These are phyloP conservation scores for Astreopora myriophthalma DNA, from an alignment of 64 coral and sea anemone genomes.

Conservation along the genomic window DNA sequence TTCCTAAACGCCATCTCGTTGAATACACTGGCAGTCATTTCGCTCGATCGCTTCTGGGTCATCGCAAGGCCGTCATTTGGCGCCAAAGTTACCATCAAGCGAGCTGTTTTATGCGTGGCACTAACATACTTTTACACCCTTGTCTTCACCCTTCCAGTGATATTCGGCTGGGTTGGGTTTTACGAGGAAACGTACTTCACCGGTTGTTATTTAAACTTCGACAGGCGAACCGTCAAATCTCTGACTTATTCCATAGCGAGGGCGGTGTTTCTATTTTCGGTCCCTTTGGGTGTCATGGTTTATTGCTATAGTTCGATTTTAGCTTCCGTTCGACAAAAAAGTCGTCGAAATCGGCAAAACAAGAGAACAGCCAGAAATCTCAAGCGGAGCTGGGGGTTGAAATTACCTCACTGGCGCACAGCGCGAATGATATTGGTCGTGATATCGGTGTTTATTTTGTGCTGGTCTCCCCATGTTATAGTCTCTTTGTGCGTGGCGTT, in stretches of 20 bases:
- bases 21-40: slow-evolving; percentile 79
- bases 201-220: slow-evolving; percentile 77
- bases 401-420: slow-evolving; percentile 65
- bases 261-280: slow-evolving; percentile 55
- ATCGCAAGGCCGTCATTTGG: slow-evolving; percentile 74
- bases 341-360: neutral
- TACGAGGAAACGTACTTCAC: slow-evolving; percentile 77
- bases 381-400: slow-evolving; percentile 10
- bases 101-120: slow-evolving; percentile 58
- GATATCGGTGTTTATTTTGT: slow-evolving; percentile 71
- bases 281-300: slow-evolving; percentile 79
- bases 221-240: neutral
- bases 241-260: slow-evolving; percentile 57
- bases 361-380: neutral
- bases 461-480: slow-evolving; percentile 79
- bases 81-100: slow-evolving; percentile 63
- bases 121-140: slow-evolving; percentile 75
- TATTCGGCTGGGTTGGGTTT: slow-evolving; percentile 62
- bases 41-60: slow-evolving; percentile 88
- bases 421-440: slow-evolving; percentile 75
- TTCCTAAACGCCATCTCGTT: slow-evolving; percentile 80
- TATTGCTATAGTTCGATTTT: slow-evolving; percentile 79
- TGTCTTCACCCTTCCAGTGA: slow-evolving; percentile 71
- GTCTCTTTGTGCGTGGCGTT: slow-evolving; percentile 55
- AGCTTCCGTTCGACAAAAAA: slow-evolving; percentile 30